Evolutionary conservation across 2,113 vertebrate species (phyloP).

Genomic region (Myrmecobius fasciatus): DNA sequence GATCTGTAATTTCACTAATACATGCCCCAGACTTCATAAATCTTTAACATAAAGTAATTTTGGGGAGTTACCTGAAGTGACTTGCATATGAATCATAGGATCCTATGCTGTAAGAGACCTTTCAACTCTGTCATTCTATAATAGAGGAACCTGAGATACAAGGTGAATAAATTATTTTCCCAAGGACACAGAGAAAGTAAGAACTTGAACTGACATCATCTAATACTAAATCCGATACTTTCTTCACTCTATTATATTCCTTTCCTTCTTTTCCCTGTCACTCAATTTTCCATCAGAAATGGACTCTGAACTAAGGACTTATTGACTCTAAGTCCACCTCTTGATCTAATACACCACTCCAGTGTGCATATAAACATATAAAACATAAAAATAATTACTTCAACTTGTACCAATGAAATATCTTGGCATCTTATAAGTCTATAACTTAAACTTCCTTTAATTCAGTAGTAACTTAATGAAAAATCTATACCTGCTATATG

Average conservation of each 20-base stretch:
- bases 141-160: background rate
- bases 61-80: background rate
- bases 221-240: background rate
- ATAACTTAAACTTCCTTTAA: background rate
- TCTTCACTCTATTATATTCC: background rate
- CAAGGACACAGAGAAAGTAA: background rate
- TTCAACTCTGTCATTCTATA: background rate
- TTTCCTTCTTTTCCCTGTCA: too few species aligned
- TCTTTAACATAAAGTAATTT: background rate
- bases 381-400: constrained; percentile 14
- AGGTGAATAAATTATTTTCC: background rate
- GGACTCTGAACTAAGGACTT: background rate
- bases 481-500: background rate
- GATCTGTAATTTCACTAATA: background rate
- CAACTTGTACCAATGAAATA: background rate
- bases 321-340: background rate
- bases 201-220: background rate
- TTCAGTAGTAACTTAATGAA: background rate
- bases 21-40: background rate
- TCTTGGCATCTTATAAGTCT: background rate
- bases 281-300: background rate
- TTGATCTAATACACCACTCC: background rate
- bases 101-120: background rate
- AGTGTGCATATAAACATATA: background rate
- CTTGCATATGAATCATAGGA: background rate